Evolutionary conservation across 2,797 vertebrate species (phyloP).

Genomic region (Miichthys miiuy): DNA sequence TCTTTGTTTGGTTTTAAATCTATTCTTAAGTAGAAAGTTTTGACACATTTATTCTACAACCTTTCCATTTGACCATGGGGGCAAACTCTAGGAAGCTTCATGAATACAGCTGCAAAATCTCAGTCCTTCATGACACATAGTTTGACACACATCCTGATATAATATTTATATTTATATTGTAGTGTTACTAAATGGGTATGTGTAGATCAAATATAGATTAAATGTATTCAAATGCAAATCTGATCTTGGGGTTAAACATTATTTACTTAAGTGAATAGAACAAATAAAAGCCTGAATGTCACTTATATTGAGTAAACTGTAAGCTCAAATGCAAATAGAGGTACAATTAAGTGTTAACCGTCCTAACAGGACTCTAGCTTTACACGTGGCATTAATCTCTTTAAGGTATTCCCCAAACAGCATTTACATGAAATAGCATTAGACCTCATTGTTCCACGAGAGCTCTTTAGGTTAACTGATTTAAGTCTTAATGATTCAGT

Average conservation of each 20-base stretch:
- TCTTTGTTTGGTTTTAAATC: constrained; percentile 7
- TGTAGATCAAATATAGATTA: background rate
- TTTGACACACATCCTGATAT: constrained; percentile 20
- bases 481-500: constrained; percentile 36
- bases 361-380: constrained; percentile 13
- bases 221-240: constrained; percentile 20
- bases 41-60: constrained; percentile 12
- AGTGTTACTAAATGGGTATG: background rate
- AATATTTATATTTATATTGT: background rate
- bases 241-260: background rate
- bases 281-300: constrained; percentile 14
- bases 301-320: background rate
- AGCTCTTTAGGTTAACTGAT: constrained; percentile 22
- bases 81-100: background rate
- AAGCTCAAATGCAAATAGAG: constrained; percentile 12
- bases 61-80: background rate
- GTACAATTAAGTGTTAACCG: constrained; percentile 15
- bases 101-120: constrained; percentile 8
- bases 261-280: constrained; percentile 4
- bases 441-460: constrained; percentile 13
- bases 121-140: constrained; percentile 14
- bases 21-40: constrained; percentile 1
- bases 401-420: background rate
- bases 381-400: constrained; percentile 14
- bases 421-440: constrained; percentile 31